Percentiles rank a stretch among this genome's conserved stretches.
Conservation (phyloP, 1,140 invertebrate species). For the Drosophila sproati region DNA sequence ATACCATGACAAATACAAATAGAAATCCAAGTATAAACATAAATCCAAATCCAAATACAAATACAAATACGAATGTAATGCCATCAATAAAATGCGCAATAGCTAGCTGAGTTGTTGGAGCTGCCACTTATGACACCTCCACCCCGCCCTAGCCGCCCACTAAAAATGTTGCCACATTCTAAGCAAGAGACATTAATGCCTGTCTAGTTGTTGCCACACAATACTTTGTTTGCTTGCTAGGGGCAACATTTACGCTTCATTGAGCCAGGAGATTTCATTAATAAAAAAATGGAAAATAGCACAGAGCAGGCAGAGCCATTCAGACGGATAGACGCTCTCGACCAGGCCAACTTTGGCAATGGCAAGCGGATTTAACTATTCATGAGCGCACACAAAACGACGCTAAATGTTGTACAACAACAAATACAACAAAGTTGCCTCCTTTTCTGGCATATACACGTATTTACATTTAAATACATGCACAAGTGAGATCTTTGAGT, state of each 20-base stretch:
- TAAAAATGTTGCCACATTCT: slow-evolving; percentile 51
- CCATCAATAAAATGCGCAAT: slow-evolving; percentile 58
- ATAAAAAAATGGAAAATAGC: slow-evolving; percentile 78
- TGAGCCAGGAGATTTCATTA: slow-evolving; percentile 82
- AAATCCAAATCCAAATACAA: slow-evolving; percentile 36
- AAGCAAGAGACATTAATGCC: slow-evolving; percentile 63
- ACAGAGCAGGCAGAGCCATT: slow-evolving; percentile 15
- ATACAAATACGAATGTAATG: slow-evolving; percentile 47
- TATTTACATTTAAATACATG: slow-evolving; percentile 45
- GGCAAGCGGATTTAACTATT: slow-evolving; percentile 76
- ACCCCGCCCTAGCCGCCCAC: not conserved
- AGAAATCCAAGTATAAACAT: slow-evolving; percentile 3
- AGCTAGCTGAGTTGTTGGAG: slow-evolving; percentile 30
- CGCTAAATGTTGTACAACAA: slow-evolving; percentile 47
- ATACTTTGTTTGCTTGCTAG: slow-evolving; percentile 53
- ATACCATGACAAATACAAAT: slow-evolving; percentile 16
- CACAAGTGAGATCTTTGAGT: slow-evolving; percentile 41
- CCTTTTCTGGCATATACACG: slow-evolving; percentile 26
- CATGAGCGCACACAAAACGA: slow-evolving; percentile 65
- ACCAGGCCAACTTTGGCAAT: slow-evolving; percentile 14
- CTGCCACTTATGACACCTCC: slow-evolving; percentile 40
- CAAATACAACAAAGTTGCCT: slow-evolving; percentile 7
- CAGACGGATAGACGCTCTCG: not conserved
- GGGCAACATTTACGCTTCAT: slow-evolving; percentile 75
- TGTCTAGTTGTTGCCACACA: slow-evolving; percentile 9